Percentiles rank a stretch among this genome's conserved stretches.
Evolutionary conservation across 2,113 vertebrate genomes (phyloP).

Genomic region (Pachycephala philippinensis): DNA sequence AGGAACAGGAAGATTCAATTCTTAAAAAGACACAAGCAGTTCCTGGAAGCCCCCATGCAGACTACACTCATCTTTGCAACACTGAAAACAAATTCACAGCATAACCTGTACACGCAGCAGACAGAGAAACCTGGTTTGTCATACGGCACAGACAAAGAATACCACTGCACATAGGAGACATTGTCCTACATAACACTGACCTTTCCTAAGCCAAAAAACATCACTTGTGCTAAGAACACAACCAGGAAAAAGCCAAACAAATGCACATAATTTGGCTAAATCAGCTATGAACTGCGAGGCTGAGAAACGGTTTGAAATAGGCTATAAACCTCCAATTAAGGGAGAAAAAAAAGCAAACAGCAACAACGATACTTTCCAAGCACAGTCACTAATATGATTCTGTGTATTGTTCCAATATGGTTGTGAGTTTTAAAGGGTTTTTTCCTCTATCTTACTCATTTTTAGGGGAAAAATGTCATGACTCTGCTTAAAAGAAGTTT

Average conservation of each 20-base stretch:
- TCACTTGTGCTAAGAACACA: background rate
- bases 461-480: background rate
- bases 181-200: fast-evolving
- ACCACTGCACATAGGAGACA: fast-evolving
- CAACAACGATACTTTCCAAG: background rate
- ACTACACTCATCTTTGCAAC: background rate
- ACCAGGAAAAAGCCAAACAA: background rate
- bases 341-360: fast-evolving
- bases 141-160: background rate
- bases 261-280: background rate
- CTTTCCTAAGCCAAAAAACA: background rate
- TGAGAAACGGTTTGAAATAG: background rate
- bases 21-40: background rate
- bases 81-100: background rate
- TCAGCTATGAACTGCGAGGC: background rate
- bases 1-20: background rate
- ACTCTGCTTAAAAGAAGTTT: background rate
- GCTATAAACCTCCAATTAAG: background rate
- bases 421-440: background rate
- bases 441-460: background rate
- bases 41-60: background rate
- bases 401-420: background rate
- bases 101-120: background rate
- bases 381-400: background rate
- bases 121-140: background rate